Evolutionary conservation across 2,888 invertebrate species (phyloP).

Genomic region (Emesis russula): DNA sequence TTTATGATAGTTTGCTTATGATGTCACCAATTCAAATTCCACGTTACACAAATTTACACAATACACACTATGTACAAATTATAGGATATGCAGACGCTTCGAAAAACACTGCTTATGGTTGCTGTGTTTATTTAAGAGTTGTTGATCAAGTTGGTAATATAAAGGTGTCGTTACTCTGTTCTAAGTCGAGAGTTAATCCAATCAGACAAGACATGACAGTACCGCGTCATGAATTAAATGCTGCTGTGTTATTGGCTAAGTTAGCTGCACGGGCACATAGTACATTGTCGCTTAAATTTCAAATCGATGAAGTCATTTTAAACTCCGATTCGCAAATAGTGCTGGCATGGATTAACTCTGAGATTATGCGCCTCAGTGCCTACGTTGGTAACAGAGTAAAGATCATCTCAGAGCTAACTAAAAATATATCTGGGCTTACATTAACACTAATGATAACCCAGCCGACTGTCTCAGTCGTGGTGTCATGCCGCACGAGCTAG

Average conservation of each 20-base stretch:
- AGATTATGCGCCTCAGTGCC: not conserved
- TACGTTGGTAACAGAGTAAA: not conserved
- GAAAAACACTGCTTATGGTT: conserved; percentile 54
- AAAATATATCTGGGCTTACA: not conserved
- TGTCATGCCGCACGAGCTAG: not conserved
- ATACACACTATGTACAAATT: conserved; percentile 43
- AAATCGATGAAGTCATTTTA: conserved; percentile 31
- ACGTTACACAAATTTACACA: conserved; percentile 19
- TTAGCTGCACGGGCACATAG: conserved; percentile 35
- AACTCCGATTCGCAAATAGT: not conserved
- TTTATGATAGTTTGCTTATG: conserved; percentile 37
- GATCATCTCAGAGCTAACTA: not conserved
- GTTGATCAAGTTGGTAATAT: not conserved
- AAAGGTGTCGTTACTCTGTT: not conserved
- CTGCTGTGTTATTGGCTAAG: conserved; percentile 58
- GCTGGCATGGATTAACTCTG: not conserved
- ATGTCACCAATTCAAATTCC: conserved; percentile 48
- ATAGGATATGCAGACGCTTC: conserved; percentile 51
- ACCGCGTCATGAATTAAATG: conserved; percentile 70
- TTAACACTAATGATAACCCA: not conserved
- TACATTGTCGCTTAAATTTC: conserved; percentile 26
- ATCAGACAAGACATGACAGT: conserved; percentile 26
- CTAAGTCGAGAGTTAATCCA: conserved; percentile 74
- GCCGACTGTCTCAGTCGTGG: not conserved
- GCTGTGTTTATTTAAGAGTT: conserved; percentile 48